A percentile compares a stretch with the other conserved stretches of the same genome.
Evolutionary conservation across 2,113 vertebrate species (phyloP).

Genomic region (Trinectes maculatus): DNA sequence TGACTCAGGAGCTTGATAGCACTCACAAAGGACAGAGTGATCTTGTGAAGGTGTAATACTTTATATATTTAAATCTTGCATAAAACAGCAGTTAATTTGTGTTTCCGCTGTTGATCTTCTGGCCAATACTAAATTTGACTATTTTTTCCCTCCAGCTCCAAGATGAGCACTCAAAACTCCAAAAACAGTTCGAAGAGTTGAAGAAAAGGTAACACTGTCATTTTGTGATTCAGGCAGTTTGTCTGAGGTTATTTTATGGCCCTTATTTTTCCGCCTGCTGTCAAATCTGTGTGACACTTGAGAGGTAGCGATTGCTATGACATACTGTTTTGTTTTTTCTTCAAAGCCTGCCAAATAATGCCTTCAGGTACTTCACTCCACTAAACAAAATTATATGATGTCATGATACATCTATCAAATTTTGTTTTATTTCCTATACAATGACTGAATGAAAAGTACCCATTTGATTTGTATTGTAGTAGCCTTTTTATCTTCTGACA

Average conservation of each 20-base stretch:
- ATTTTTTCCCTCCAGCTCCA: constrained; percentile 81
- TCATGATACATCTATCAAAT: too few relatives aligned
- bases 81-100: neutral
- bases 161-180: constrained; percentile 90
- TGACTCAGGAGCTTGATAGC: constrained; percentile 86
- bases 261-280: too few relatives aligned
- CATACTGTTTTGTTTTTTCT: constrained; percentile 83
- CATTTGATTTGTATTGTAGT: neutral
- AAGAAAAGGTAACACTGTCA: constrained; percentile 87
- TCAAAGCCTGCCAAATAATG: constrained; percentile 91
- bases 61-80: neutral
- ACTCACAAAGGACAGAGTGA: constrained; percentile 84
- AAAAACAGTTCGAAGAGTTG: constrained; percentile 91
- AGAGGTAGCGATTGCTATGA: constrained; percentile 66
- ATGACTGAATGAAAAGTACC: neutral
- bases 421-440: neutral
- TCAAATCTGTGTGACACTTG: constrained; percentile 59
- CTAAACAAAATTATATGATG: constrained; percentile 53
- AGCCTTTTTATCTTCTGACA: too few relatives aligned
- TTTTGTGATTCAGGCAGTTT: neutral
- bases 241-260: neutral
- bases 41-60: constrained; percentile 85
- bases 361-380: constrained; percentile 88
- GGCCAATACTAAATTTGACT: neutral
- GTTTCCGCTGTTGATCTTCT: neutral